phyloP scores from a whole-genome alignment of 1,140 invertebrate genomes.

The Hyposmocoma kahamanoa region DNA sequence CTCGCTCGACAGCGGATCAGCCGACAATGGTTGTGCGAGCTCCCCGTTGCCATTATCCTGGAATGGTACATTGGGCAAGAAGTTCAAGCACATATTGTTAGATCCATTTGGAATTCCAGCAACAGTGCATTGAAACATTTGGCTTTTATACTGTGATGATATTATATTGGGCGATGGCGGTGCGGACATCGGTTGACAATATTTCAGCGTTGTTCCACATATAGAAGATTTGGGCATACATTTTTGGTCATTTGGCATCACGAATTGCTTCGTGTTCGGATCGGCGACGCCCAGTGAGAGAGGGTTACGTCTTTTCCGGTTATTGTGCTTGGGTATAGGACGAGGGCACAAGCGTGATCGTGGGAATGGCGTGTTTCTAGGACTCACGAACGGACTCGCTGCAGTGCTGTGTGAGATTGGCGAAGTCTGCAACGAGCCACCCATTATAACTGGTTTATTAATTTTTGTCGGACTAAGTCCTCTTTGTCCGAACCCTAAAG shows the following conservation, averaged over 20 bases:
- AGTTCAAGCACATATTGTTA: conserved; percentile 47
- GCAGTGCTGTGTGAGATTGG: conserved; percentile 60
- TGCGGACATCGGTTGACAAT: conserved; percentile 74
- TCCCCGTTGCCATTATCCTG: conserved; percentile 50
- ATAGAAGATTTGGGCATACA: conserved; percentile 44
- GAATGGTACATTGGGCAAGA: conserved; percentile 42
- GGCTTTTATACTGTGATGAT: conserved; percentile 54
- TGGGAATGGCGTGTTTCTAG: conserved; percentile 83
- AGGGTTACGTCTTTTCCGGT: conserved; percentile 43
- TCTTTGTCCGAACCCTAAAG: conserved; percentile 44
- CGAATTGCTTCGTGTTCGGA: conserved; percentile 48
- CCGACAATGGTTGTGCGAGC: conserved; percentile 47
- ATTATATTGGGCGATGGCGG: conserved; percentile 74
- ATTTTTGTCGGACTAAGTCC: conserved; percentile 59
- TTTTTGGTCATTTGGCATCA: conserved; percentile 63
- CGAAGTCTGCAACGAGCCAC: conserved; percentile 57
- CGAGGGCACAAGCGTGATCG: conserved; percentile 65
- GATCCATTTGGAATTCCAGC: conserved; percentile 51
- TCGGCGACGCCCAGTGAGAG: conserved; percentile 45
- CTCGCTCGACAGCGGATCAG: conserved; percentile 69
- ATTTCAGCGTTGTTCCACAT: conserved; percentile 43
- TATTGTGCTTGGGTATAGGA: conserved; percentile 56
- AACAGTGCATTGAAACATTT: conserved; percentile 44
- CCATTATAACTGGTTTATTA: conserved; percentile 60
- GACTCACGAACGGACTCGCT: conserved; percentile 89